Evolutionary conservation across 2,797 vertebrate genomes (phyloP).

Genomic region (Phoxinus dragarum): DNA sequence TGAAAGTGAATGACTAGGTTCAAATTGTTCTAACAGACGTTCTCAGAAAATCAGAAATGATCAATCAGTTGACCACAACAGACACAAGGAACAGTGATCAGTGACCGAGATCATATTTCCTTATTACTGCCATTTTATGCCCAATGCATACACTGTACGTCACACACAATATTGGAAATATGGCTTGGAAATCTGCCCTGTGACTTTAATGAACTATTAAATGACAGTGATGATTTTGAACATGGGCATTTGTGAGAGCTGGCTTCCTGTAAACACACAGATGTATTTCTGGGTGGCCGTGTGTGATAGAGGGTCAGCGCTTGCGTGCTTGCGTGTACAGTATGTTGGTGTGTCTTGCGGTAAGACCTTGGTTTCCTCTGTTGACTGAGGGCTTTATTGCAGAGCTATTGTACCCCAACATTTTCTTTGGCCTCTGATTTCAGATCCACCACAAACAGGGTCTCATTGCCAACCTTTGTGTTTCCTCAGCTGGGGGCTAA

Average conservation of each 20-base stretch:
- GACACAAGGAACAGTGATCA: background rate
- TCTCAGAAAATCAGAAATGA: slow-evolving; percentile 34
- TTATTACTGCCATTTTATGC: background rate
- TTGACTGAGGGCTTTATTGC: slow-evolving; percentile 60
- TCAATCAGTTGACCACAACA: slow-evolving; percentile 38
- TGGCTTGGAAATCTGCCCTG: background rate
- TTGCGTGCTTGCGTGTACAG: slow-evolving; percentile 23
- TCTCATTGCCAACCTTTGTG: slow-evolving; percentile 66
- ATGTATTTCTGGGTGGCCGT: slow-evolving; percentile 46
- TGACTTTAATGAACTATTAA: slow-evolving; percentile 27
- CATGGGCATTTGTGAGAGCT: background rate
- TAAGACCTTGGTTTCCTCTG: slow-evolving; percentile 54
- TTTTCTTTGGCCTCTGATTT: slow-evolving; percentile 62
- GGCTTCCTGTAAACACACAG: slow-evolving; percentile 21
- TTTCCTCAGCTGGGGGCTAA: slow-evolving; percentile 80
- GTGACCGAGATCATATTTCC: slow-evolving; percentile 3
- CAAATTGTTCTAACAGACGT: slow-evolving; percentile 18
- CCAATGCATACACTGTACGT: background rate
- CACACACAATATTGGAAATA: slow-evolving; percentile 26
- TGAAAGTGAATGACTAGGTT: slow-evolving; percentile 40
- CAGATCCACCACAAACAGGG: slow-evolving; percentile 66
- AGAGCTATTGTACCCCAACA: slow-evolving; percentile 60
- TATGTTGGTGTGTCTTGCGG: slow-evolving; percentile 40
- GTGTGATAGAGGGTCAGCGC: slow-evolving; percentile 27
- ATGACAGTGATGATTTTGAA: slow-evolving; percentile 31